Conservation (phyloP, 2,113 vertebrate genomes). For the Kryptolebias marmoratus region DNA sequence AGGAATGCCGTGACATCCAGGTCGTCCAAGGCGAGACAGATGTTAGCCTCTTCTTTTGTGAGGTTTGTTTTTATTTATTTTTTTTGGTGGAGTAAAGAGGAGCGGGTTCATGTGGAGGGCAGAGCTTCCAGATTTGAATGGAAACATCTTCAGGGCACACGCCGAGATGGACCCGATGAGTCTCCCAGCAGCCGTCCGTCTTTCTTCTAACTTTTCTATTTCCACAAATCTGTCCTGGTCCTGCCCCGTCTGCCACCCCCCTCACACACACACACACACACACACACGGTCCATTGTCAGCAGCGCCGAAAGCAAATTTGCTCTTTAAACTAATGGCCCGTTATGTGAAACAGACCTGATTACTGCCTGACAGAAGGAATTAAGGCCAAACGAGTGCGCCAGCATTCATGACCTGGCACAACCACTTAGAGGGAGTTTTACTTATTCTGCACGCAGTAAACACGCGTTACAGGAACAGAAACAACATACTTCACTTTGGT, state of each 20-base stretch:
- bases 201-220: slow-evolving; percentile 32
- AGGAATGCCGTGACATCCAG: neutral
- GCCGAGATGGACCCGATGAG: slow-evolving; percentile 83
- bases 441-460: slow-evolving; percentile 56
- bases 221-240: slow-evolving; percentile 52
- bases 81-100: neutral
- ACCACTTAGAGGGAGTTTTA: slow-evolving; percentile 57
- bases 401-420: slow-evolving; percentile 61
- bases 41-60: slow-evolving; percentile 13
- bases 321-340: slow-evolving; percentile 90
- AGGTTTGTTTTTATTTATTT: slow-evolving; percentile 31
- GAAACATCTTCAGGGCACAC: slow-evolving; percentile 90
- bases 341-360: slow-evolving; percentile 97
- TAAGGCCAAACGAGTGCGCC: slow-evolving; percentile 72
- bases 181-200: slow-evolving; percentile 25
- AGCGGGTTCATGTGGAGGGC: slow-evolving; percentile 89
- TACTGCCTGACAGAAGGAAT: slow-evolving; percentile 89
- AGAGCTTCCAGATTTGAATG: slow-evolving; percentile 89
- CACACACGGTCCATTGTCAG: slow-evolving; percentile 65
- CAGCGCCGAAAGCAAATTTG: slow-evolving; percentile 86
- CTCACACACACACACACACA: slow-evolving; percentile 19
- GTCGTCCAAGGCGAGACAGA: neutral
- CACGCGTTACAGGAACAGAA: slow-evolving; percentile 26
- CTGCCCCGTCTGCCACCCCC: slow-evolving; percentile 62
- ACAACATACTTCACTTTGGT: slow-evolving; percentile 25